Conservation (phyloP, 2,888 invertebrate genomes). For the Coecobrya sp. region DNA sequence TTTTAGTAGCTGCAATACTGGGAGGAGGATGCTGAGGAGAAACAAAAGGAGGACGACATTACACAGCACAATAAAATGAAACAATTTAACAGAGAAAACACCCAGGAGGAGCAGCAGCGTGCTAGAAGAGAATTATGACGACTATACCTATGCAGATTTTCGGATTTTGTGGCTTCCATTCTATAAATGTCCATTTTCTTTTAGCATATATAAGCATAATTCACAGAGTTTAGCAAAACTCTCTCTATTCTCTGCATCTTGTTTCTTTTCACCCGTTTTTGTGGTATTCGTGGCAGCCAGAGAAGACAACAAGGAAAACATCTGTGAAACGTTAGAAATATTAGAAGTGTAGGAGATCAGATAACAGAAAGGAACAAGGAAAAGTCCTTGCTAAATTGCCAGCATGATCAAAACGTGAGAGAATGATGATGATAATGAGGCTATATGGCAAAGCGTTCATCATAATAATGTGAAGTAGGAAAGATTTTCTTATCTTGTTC, state of each 20-base stretch:
- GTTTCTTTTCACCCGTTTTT: constrained; percentile 35
- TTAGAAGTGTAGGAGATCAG: neutral
- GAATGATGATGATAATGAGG: neutral
- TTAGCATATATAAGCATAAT: neutral
- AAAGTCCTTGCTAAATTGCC: neutral
- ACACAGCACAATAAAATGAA: neutral
- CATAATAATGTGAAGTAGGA: neutral
- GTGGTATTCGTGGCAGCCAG: constrained; percentile 39
- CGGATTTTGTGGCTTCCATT: constrained; percentile 48
- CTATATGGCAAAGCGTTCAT: neutral
- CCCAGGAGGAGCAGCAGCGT: neutral
- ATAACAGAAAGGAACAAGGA: neutral
- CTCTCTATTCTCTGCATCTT: neutral
- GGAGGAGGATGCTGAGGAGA: neutral
- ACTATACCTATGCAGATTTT: constrained; percentile 54
- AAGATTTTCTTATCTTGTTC: neutral
- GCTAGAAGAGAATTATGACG: constrained; percentile 7
- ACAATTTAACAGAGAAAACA: constrained; percentile 24
- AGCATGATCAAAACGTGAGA: neutral
- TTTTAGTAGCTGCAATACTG: no score
- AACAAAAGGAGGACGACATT: neutral
- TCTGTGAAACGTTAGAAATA: constrained; percentile 7
- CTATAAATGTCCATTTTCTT: neutral
- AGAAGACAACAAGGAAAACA: constrained; percentile 12
- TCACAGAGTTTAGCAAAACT: neutral